Conservation (phyloP, 92 coral and sea anemone species). For the Siderastrea radians region DNA sequence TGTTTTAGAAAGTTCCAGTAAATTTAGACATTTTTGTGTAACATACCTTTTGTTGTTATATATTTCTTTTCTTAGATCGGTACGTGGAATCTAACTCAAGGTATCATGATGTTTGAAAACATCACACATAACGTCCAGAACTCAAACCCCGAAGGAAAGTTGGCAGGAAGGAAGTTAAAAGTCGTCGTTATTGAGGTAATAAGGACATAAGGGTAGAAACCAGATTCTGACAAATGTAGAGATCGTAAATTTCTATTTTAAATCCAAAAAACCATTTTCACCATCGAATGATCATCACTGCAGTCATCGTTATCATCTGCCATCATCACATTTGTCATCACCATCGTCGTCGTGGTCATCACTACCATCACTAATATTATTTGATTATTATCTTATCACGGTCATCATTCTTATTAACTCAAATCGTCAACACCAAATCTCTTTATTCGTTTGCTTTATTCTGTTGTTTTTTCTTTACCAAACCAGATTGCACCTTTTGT, state of each 20-base stretch:
- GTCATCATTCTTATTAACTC: too few relatives aligned
- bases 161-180: conserved; percentile 38
- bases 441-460: too few relatives aligned
- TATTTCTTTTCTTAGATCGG: conserved; percentile 16
- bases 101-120: background rate
- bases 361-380: background rate
- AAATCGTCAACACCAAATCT: too few relatives aligned
- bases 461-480: too few relatives aligned
- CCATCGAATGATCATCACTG: conserved; percentile 1
- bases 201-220: too few relatives aligned
- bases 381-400: too few relatives aligned
- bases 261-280: background rate
- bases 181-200: conserved; percentile 33
- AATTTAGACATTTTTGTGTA: too few relatives aligned
- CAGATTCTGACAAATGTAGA: too few relatives aligned
- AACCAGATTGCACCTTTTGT: too few relatives aligned
- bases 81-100: conserved; percentile 26
- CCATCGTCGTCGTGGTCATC: background rate
- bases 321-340: background rate
- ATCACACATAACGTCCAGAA: background rate
- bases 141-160: background rate
- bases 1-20: too few relatives aligned
- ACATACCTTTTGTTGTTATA: background rate
- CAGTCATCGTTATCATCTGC: too few relatives aligned
- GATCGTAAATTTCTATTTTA: too few relatives aligned